Percentiles rank a stretch among this genome's conserved stretches.
Conservation (phyloP, 2,113 vertebrate species). For the Uropsilus gracilis region DNA sequence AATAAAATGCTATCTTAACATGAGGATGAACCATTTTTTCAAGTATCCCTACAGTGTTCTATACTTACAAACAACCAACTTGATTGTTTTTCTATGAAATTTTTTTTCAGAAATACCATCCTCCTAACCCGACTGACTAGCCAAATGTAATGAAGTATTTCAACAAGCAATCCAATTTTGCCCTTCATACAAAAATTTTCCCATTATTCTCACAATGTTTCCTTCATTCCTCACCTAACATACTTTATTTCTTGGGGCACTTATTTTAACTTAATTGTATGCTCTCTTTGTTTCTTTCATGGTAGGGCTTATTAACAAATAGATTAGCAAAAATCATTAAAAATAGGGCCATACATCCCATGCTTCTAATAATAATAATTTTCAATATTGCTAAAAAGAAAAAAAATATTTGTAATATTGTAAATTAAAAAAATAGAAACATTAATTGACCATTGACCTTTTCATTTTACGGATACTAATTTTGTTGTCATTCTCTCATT, state of each 20-base stretch:
- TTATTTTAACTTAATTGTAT: not conserved
- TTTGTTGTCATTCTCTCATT: not conserved
- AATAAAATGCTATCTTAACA: constrained; percentile 12
- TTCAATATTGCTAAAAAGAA: not conserved
- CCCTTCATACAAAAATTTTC: not conserved
- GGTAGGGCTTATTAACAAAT: not conserved
- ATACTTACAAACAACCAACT: not conserved
- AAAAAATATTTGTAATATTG: not conserved
- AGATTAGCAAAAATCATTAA: not conserved
- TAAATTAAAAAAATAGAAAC: not conserved
- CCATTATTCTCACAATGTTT: not conserved
- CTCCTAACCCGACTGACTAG: not conserved
- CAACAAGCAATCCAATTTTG: not conserved
- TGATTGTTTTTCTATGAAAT: not conserved
- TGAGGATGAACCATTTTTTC: not conserved
- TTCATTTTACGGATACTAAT: not conserved
- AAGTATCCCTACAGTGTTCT: not conserved
- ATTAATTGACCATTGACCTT: not conserved
- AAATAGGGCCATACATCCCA: not conserved
- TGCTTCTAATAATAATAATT: not conserved
- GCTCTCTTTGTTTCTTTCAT: constrained; percentile 6
- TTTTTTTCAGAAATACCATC: not conserved
- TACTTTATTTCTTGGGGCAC: not conserved
- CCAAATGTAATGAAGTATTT: not conserved
- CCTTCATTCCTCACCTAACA: not conserved